Evolutionary conservation across 53 echinoderm and acorn worm species (phyloP), one percentile per base, ranked within the genome.

Genomic region (Holothuria leucospilota): DNA sequence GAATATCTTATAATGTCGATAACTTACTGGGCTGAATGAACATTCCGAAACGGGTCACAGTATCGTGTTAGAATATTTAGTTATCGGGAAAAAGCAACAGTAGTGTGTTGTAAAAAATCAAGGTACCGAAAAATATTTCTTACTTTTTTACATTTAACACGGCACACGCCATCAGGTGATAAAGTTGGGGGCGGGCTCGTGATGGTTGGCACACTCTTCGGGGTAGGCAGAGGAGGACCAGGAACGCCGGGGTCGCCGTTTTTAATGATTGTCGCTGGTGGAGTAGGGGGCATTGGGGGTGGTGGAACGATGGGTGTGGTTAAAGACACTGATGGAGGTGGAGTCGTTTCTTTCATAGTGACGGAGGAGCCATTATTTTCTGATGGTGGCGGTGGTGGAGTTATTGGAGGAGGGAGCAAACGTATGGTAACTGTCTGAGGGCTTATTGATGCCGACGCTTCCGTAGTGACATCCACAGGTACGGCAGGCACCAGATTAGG

Each of bases 401-500:
- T 96, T 63, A 96, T 94, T 2, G 96, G 96, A 8, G 96, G 96
- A 7, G 96, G 96, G 39, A 94, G 94, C 71, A 96, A 79, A 39
- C 91, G 86, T 40, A 96, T 64, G 24, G 89, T 95, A 78, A 95
- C 82, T 38, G 85, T 81, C 23, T 87, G 86, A 20, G 80, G 71
- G 39, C 51, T 75, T 52, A 82, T 46, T 18, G 53, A 72, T 11
- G 41, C 49, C 46, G 46, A 21, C 26, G 75, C 51, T 52, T 75
- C 75, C 75, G 75, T 75, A 24, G 75, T 8, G 10, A 26, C 28
- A 49, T 51, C 75, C 11, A 75, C 51, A 24, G 75, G 51, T 20
- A n/a, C 49, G n/a, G 68, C 9, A 13, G 23, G 21, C 5, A 21
- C 46, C 27, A 27, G 64, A n/a, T 63, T 20, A 13, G 4, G 64